Base-by-base conservation (phyloP, 2,888 invertebrate species). In the Diarsia mendica region DNA sequence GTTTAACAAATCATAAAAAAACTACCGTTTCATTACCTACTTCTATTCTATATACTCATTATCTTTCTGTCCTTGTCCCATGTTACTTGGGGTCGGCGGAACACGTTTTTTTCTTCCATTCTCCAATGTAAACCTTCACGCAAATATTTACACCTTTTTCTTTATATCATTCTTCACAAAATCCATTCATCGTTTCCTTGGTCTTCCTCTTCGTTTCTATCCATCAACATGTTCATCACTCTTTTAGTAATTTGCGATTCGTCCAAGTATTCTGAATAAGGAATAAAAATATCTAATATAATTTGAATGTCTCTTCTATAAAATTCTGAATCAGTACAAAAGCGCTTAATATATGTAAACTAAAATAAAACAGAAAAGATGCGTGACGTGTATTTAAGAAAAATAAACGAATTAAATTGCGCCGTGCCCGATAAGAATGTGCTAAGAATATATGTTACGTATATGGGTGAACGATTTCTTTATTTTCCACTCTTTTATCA, bases 381-480 rank as follows among this genome's bases (percentile, higher is more conserved):
- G n/a, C 13, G 44, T 65, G 46, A 33, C 11, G 28, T 63, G 61
- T 60, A 60, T 61, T 72, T 10, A 33, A 68, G 44, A 63, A 49
- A 72, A 71, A 67, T 39, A 60, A 75, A 74, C 28, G 28, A 63
- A 15, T 48, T 8, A 55, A 55, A 80, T 70, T 64, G 6, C 53
- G 51, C 63, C 61, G 67, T 71, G 23, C 46, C 48, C 46, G 68
- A 5, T 79, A 65, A 48, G 46, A 65, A 51, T 61, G 66, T 65
- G 66, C 81, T 83, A 77, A 68, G 44, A 83, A 83, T 84, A 84
- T 73, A 58, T 67, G 71, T 72, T 77, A 77, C 75, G 63, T 64
- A 70, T 71, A 80, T 79, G 33, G 65, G 66, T 81, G 75, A 81
- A 77, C 64, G 77, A 78, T 84, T 76, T 84, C 75, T 79, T 82